Evolutionary conservation across 1,140 invertebrate species (phyloP).

Genomic region (Microplitis demolitor): DNA sequence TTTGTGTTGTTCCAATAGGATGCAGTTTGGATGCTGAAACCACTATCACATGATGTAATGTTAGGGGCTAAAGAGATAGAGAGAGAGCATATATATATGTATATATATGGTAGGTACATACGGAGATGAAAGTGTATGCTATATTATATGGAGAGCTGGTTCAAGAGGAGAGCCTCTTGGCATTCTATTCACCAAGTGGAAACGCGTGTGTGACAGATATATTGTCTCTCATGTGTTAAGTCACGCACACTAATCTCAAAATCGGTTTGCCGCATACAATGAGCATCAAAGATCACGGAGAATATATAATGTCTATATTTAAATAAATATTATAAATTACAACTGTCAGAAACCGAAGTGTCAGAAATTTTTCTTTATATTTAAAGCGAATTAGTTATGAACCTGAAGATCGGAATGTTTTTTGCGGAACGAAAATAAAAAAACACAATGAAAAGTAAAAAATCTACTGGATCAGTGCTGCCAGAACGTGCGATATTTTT

Average conservation of each 20-base stretch:
- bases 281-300: too few species aligned
- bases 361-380: too few species aligned
- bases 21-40: not conserved
- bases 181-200: constrained; percentile 16
- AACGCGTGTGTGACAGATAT: constrained; percentile 19
- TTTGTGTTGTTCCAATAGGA: constrained; percentile 16
- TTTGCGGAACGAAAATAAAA: too few species aligned
- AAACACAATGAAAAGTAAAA: too few species aligned
- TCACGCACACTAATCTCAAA: not conserved
- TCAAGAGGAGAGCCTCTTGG: constrained; percentile 6
- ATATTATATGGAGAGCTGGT: not conserved
- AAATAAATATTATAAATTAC: not conserved
- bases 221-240: not conserved
- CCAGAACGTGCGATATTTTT: too few species aligned
- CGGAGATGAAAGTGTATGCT: not conserved
- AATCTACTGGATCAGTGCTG: too few species aligned
- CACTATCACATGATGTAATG: too few species aligned
- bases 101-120: too few species aligned
- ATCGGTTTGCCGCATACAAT: too few species aligned
- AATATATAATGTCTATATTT: not conserved
- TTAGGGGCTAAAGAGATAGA: not conserved
- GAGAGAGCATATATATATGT: not conserved
- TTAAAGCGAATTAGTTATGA: not conserved
- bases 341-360: not conserved
- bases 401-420: too few species aligned